Evolutionary conservation across 2,113 vertebrate species (phyloP), one percentile per base, ranked within the genome.

Genomic region (Fulica atra): DNA sequence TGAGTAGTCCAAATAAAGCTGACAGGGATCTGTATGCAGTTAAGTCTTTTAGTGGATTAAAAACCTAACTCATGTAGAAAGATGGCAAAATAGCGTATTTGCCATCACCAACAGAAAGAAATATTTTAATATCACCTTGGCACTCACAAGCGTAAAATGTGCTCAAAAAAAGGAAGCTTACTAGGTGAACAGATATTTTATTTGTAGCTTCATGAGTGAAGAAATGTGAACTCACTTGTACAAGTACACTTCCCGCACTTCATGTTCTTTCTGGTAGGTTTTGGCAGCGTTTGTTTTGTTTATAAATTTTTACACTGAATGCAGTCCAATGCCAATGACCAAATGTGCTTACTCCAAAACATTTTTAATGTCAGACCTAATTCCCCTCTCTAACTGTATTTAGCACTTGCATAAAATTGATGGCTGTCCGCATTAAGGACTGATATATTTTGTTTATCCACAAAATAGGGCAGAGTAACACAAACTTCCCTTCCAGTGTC

Each of bases 301-400:
- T 46, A 48, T 1, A 1, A 10, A 3, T 44, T 72, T 86, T 56
- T 42, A 35, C 24, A 13, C 3, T 48, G 16, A 1, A 0, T 54
- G 25, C n/a, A 54, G 23, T 13, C 4, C 14, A 24, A 80, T 54
- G 81, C 57, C 46, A 95, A 40, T 38, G 19, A 86, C 20, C 5
- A 85, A 60, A 42, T 25, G 9, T n/a, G 50, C 13, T 60, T 71
- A 53, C 8, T 61, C 12, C 15, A 42, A 61, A 76, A n/a, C n/a
- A 86, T 50, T 88, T 92, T 33, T 44, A 44, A 10, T 33, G 13
- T 28, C 35, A 60, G 20, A 63, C 11, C 56, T 70, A 40, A 15
- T 89, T 88, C 18, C n/a, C 21, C 23, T 76, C 48, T 85, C 10
- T 36, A 60, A 36, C 53, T 46, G 9, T 3, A 59, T 76, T 68